These are phyloP conservation scores for Carcinoscorpius rotundicauda DNA, from an alignment of 1,140 invertebrate species.

Conservation along the genomic window DNA sequence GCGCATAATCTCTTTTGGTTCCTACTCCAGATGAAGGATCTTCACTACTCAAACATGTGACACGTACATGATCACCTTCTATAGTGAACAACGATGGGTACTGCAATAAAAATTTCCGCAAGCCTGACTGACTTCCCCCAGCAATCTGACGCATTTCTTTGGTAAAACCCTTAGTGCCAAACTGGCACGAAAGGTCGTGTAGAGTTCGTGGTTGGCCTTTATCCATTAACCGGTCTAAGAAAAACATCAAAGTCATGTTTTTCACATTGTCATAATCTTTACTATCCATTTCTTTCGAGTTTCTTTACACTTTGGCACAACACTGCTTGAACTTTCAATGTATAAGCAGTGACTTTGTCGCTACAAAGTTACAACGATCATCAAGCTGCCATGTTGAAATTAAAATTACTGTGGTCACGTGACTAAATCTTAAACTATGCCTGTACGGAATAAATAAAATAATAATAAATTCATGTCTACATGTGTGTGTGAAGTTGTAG, in stretches of 20 bases:
- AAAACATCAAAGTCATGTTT: conserved; percentile 90
- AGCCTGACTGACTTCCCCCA: conserved; percentile 80
- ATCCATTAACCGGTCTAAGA: conserved; percentile 86
- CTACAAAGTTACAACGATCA: no score
- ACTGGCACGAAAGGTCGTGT: conserved; percentile 92
- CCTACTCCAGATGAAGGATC: conserved; percentile 13
- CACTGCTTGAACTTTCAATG: no score
- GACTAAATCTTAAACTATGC: no score
- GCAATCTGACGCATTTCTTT: conserved; percentile 78
- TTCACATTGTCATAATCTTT: conserved; percentile 83
- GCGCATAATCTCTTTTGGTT: conserved; percentile 57
- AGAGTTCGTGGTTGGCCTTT: conserved; percentile 79
- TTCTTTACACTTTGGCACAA: no score
- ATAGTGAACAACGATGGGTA: conserved; percentile 85
- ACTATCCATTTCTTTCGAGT: conserved; percentile 56
- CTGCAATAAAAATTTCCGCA: conserved; percentile 73
- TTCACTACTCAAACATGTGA: conserved; percentile 16
- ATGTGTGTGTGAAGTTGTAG: no score
- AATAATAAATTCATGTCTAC: no score
- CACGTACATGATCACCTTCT: conserved; percentile 73
- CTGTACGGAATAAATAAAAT: no score
- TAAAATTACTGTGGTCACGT: no score
- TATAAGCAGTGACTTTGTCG: no score
- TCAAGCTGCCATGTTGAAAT: no score
- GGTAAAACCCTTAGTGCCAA: conserved; percentile 88